Evolutionary conservation across 2,113 vertebrate genomes (phyloP).

Genomic region (Oryzias celebensis): DNA sequence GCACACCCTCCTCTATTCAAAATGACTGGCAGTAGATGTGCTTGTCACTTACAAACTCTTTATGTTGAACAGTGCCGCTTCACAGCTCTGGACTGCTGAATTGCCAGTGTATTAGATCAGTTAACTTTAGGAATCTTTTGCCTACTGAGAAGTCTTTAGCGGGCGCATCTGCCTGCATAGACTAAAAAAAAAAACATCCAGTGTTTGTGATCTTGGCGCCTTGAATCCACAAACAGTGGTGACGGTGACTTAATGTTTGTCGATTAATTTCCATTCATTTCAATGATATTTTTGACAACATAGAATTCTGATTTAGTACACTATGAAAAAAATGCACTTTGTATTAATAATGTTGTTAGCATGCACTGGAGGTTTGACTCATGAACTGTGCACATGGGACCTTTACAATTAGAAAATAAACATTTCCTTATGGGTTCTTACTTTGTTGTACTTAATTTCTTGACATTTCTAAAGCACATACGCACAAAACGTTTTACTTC

Average conservation of each 20-base stretch:
- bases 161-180: constrained; percentile 24
- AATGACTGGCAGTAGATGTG: constrained; percentile 33
- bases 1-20: constrained; percentile 22
- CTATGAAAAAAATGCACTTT: constrained; percentile 58
- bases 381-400: constrained; percentile 30
- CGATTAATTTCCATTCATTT: constrained; percentile 40
- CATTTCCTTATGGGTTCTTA: constrained; percentile 35
- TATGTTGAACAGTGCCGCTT: constrained; percentile 29
- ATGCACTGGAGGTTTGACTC: constrained; percentile 37
- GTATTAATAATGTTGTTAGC: constrained; percentile 46
- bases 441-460: constrained; percentile 8
- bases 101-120: constrained; percentile 46
- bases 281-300: constrained; percentile 22
- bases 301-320: constrained; percentile 14
- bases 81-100: constrained; percentile 27
- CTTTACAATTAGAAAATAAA: constrained; percentile 61
- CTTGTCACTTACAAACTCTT: constrained; percentile 31
- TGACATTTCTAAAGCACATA: not conserved
- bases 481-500: not conserved
- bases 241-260: constrained; percentile 21
- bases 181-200: constrained; percentile 14
- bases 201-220: constrained; percentile 24
- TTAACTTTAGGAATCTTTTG: constrained; percentile 52
- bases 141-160: constrained; percentile 44
- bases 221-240: constrained; percentile 28